phyloP scores from a whole-genome alignment of 2,888 invertebrate genomes.

The Melolontha melolontha region DNA sequence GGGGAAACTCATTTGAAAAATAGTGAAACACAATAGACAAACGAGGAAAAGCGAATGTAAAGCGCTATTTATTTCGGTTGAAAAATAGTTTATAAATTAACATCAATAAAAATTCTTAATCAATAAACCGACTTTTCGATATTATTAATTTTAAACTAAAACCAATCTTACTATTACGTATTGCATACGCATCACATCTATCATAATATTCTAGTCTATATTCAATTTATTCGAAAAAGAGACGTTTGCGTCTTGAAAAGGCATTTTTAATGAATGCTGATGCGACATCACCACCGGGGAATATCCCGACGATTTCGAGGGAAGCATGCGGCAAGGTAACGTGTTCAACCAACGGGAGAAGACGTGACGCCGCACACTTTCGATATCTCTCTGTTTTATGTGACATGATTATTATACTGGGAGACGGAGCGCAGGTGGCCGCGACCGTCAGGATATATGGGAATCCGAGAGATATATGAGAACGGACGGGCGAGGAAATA shows the following conservation, averaged over 20 bases:
- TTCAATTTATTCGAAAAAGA: neutral
- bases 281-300: constrained; percentile 46
- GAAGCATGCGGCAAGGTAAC: neutral
- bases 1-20: too few relatives aligned
- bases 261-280: constrained; percentile 54
- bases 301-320: constrained; percentile 26
- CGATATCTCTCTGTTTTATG: constrained; percentile 63
- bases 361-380: constrained; percentile 54
- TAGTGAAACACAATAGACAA: too few relatives aligned
- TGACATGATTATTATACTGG: constrained; percentile 65
- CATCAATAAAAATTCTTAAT: too few relatives aligned
- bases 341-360: constrained; percentile 49
- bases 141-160: too few relatives aligned
- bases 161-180: too few relatives aligned
- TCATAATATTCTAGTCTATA: neutral
- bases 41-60: too few relatives aligned
- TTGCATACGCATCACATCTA: too few relatives aligned
- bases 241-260: constrained; percentile 46
- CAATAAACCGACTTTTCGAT: too few relatives aligned
- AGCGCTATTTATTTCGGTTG: too few relatives aligned
- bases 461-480: constrained; percentile 58
- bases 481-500: constrained; percentile 31
- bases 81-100: too few relatives aligned
- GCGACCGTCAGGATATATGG: constrained; percentile 57
- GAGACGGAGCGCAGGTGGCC: constrained; percentile 60